A percentile compares a stretch with the other conserved stretches of the same genome.
These are phyloP conservation scores for Odontothrips loti DNA, from an alignment of 2,888 invertebrate species.

Conservation along the genomic window DNA sequence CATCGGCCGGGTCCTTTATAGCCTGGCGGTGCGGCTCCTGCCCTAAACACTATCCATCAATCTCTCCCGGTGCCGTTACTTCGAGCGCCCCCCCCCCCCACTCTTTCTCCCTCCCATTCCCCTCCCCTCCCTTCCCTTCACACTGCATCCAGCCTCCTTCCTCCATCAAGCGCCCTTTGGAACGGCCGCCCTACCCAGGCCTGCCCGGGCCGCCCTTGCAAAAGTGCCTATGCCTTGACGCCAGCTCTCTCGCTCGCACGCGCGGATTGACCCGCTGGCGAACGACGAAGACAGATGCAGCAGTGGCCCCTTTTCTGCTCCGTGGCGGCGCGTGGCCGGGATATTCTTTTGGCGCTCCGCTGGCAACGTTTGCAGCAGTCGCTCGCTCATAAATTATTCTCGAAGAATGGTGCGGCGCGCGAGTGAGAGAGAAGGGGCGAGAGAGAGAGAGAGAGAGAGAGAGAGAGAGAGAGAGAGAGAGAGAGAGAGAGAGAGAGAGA, in stretches of 20 bases:
- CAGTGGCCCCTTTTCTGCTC: no score
- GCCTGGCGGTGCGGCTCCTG: background rate
- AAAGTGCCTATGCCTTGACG: no score
- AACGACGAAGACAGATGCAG: no score
- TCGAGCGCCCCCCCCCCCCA: background rate
- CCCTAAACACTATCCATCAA: constrained; percentile 24
- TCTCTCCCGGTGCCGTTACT: background rate
- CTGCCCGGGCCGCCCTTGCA: no score
- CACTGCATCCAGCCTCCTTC: background rate
- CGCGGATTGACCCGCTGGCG: background rate
- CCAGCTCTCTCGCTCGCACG: background rate
- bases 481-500: no score
- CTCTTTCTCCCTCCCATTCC: no score
- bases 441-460: no score
- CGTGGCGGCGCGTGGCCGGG: background rate
- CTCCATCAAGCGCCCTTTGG: no score
- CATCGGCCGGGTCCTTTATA: constrained; percentile 3
- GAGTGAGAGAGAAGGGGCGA: no score
- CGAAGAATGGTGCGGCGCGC: background rate
- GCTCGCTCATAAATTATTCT: constrained; percentile 1
- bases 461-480: no score
- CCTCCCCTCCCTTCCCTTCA: no score
- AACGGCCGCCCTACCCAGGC: no score
- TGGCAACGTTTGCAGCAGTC: background rate
- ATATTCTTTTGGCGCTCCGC: background rate